Evolutionary conservation across 2,888 invertebrate species (phyloP).

Genomic region (Saturnia pavonia): DNA sequence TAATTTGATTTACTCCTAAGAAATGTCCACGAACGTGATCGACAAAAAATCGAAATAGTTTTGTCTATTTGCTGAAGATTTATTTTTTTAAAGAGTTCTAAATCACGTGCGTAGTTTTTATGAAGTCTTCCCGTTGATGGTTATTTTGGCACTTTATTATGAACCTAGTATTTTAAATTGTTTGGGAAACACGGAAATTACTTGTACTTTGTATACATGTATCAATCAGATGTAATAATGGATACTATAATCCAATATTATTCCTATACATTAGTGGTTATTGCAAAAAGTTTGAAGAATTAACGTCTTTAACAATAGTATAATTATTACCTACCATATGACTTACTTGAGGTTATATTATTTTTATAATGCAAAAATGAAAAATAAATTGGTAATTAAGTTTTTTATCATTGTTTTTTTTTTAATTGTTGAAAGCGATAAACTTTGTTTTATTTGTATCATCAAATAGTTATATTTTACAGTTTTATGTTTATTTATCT

Average conservation of each 20-base stretch:
- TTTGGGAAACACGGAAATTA: slow-evolving; percentile 53
- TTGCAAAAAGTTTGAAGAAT: slow-evolving; percentile 22
- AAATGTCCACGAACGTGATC: slow-evolving; percentile 1
- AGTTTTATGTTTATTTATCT: background rate
- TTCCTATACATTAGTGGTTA: background rate
- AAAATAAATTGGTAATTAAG: background rate
- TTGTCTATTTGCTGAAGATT: slow-evolving; percentile 10
- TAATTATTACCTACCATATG: background rate
- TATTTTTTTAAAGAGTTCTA: slow-evolving; percentile 6
- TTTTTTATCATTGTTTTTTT: background rate
- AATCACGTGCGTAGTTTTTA: background rate
- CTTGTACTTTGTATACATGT: slow-evolving; percentile 13
- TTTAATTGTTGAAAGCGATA: background rate
- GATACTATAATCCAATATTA: background rate
- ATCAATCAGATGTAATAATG: background rate
- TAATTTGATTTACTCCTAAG: slow-evolving; percentile 9
- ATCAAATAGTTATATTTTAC: background rate
- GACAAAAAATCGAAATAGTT: background rate
- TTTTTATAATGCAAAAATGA: background rate
- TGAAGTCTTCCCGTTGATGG: slow-evolving; percentile 24
- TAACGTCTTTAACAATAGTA: slow-evolving; percentile 20
- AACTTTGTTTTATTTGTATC: background rate
- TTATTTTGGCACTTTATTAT: slow-evolving; percentile 31
- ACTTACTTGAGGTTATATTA: too few species aligned
- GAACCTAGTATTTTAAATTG: slow-evolving; percentile 40